Percentiles rank a stretch among this genome's conserved stretches.
Evolutionary conservation across 2,113 vertebrate species (phyloP).

Genomic region (Scortum barcoo): DNA sequence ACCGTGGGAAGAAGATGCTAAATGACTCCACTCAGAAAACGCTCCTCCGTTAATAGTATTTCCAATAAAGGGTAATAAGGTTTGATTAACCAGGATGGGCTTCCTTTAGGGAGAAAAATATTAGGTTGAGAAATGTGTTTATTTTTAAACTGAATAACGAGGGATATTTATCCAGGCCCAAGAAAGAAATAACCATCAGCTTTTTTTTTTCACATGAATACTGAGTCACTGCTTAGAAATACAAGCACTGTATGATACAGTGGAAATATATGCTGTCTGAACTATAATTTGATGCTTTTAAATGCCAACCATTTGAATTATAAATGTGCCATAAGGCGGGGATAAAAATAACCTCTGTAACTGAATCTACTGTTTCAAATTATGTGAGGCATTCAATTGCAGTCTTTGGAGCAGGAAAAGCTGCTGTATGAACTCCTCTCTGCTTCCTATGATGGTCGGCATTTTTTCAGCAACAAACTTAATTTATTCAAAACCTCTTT

Average conservation of each 20-base stretch:
- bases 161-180: conserved; percentile 50
- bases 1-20: conserved; percentile 78
- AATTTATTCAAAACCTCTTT: not conserved
- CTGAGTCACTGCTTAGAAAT: conserved; percentile 37
- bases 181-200: conserved; percentile 1
- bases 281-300: conserved; percentile 45
- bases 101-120: conserved; percentile 65
- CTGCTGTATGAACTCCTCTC: not conserved
- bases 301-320: conserved; percentile 62
- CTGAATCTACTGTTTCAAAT: conserved; percentile 43
- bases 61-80: conserved; percentile 77
- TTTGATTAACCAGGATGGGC: conserved; percentile 68
- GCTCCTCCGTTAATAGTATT: conserved; percentile 70
- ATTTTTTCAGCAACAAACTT: not conserved
- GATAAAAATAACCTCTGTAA: conserved; percentile 55
- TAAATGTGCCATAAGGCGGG: conserved; percentile 60
- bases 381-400: conserved; percentile 11
- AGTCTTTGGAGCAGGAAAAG: conserved; percentile 1
- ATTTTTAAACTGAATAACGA: conserved; percentile 63
- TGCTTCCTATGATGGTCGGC: not conserved
- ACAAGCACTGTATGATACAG: conserved; percentile 50
- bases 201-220: conserved; percentile 9
- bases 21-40: conserved; percentile 72
- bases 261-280: conserved; percentile 43
- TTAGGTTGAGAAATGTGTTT: conserved; percentile 72